phyloP scores from a whole-genome alignment of 2,888 invertebrate genomes.

The Cantharis flavilabris region DNA sequence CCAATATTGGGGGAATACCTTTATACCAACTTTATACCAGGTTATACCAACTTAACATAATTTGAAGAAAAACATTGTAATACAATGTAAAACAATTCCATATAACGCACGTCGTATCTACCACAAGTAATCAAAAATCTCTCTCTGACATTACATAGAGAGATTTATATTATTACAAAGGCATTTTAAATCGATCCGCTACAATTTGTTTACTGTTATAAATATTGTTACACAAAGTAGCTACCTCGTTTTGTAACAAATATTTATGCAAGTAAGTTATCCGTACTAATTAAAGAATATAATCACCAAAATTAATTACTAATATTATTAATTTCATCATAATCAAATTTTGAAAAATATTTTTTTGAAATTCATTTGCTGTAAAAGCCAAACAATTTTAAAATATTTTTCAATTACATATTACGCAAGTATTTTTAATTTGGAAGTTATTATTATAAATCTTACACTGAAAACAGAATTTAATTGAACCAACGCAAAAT shows the following conservation, averaged over 20 bases:
- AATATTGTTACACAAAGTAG: neutral
- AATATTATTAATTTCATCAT: no score
- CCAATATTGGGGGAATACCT: no score
- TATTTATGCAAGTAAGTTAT: neutral
- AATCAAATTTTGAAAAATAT: no score
- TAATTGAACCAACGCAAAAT: no score
- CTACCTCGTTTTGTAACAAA: neutral
- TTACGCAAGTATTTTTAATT: no score
- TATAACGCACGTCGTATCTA: conserved; percentile 8
- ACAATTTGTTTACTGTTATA: conserved; percentile 5
- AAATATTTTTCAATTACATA: no score
- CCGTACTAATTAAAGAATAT: no score
- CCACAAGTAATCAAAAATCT: conserved; percentile 6
- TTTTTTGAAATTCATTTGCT: no score
- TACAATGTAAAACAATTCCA: neutral
- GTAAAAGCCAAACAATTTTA: no score
- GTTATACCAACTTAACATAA: neutral
- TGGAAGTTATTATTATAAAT: no score
- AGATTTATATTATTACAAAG: conserved; percentile 17
- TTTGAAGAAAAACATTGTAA: neutral
- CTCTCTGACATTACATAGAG: conserved; percentile 11
- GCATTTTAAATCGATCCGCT: conserved; percentile 19
- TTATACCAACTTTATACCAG: neutral
- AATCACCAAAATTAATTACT: no score
- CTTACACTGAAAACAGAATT: no score